Percentiles rank a stretch among this genome's conserved stretches.
phyloP scores from a whole-genome alignment of 2,888 invertebrate genomes.

The Rambutsinella grinnellia region DNA sequence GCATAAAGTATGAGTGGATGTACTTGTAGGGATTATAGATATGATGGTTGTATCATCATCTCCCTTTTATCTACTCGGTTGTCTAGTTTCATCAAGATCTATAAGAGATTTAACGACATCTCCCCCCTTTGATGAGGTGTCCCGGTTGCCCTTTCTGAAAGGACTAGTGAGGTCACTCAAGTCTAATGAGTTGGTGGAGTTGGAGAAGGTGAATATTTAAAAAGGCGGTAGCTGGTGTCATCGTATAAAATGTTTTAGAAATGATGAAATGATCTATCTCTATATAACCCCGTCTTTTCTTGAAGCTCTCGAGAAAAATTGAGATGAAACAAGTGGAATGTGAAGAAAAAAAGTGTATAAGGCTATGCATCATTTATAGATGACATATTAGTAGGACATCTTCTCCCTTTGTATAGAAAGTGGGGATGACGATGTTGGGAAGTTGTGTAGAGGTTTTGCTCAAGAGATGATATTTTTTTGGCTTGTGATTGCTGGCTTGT shows the following conservation, averaged over 20 bases:
- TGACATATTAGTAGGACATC: slow-evolving; percentile 47
- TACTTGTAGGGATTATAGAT: slow-evolving; percentile 52
- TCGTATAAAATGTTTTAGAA: slow-evolving; percentile 15
- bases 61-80: slow-evolving; percentile 11
- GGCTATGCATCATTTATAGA: slow-evolving; percentile 51
- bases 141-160: background rate
- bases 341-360: slow-evolving; percentile 30
- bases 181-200: slow-evolving; percentile 9
- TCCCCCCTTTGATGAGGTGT: slow-evolving; percentile 21
- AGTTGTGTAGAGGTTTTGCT: slow-evolving; percentile 29
- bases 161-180: slow-evolving; percentile 20
- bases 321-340: slow-evolving; percentile 26
- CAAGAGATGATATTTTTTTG: slow-evolving; percentile 56
- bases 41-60: slow-evolving; percentile 48
- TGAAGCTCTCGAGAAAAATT: slow-evolving; percentile 16
- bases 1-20: slow-evolving; percentile 57
- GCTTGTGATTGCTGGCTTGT: slow-evolving; percentile 65
- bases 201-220: slow-evolving; percentile 3
- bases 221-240: slow-evolving; percentile 11
- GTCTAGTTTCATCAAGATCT: too few species aligned
- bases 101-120: too few species aligned
- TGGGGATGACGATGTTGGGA: slow-evolving; percentile 29
- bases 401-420: background rate
- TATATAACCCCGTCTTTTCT: slow-evolving; percentile 15
- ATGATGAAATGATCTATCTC: slow-evolving; percentile 8